A percentile compares a stretch with the other conserved stretches of the same genome.
These are phyloP conservation scores for Aptenodytes forsteri DNA, from an alignment of 2,113 vertebrate genomes.

Conservation along the genomic window DNA sequence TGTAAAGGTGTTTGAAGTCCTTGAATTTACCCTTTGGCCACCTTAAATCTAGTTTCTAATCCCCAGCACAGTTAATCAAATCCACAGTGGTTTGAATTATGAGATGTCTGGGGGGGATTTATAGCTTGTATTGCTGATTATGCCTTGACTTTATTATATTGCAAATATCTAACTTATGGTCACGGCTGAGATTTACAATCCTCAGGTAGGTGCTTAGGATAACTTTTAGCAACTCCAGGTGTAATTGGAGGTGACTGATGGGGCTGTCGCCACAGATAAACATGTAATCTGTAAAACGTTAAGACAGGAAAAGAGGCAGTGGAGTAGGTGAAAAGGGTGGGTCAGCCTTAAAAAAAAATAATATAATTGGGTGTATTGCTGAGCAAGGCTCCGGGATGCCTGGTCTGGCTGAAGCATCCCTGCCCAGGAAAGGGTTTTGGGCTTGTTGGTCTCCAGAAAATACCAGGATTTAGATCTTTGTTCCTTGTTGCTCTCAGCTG, in stretches of 20 bases:
- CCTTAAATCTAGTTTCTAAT: conserved; percentile 21
- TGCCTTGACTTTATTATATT: conserved; percentile 42
- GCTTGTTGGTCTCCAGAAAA: not conserved
- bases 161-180: not conserved
- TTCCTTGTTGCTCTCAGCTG: not conserved
- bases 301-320: not conserved
- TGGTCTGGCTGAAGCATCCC: not conserved
- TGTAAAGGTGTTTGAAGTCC: conserved; percentile 34
- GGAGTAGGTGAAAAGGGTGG: not conserved
- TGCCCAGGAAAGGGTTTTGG: not conserved
- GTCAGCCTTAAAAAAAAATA: not conserved
- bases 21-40: conserved; percentile 50
- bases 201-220: conserved; percentile 34
- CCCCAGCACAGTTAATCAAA: not conserved
- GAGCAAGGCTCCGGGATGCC: not conserved
- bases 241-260: conserved; percentile 8
- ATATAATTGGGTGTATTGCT: not conserved
- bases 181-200: not conserved
- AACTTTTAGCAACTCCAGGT: not conserved
- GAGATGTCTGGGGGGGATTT: conserved; percentile 32
- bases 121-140: conserved; percentile 45
- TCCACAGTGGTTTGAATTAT: conserved; percentile 31
- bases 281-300: not conserved
- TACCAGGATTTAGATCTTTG: not conserved
- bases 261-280: not conserved